Evolutionary conservation across 2,888 invertebrate species (phyloP), one percentile per base, ranked within the genome.

Genomic region (Stenichneumon culpator): DNA sequence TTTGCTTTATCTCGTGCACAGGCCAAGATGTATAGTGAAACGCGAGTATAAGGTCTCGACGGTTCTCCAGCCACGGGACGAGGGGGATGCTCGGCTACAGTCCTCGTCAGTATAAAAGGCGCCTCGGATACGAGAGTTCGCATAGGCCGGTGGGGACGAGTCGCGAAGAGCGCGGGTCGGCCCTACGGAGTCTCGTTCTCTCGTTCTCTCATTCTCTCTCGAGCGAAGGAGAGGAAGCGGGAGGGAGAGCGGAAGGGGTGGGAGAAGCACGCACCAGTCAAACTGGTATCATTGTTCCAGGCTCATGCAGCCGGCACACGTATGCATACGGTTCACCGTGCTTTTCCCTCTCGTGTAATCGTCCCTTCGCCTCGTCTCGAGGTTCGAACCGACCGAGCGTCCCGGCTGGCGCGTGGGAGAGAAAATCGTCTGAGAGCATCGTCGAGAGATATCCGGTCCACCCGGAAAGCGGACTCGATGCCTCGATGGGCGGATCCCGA

Each of bases 201-300:
- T 47, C 44, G 44, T 4, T 47, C 44, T 47, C 44, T 47, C 44
- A 16, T 57, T 25, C 11, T 57, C 57, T 57, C 3, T 0, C 1
- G 57, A n/a, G 11, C 28, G 63, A 63, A 6, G 2, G 28, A 6
- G 63, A 32, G 63, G 28, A 7, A 6, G 32, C 16, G 28, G 14
- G n/a, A 28, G 63, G 19, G 14, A 14, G 54, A 44, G 73, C 82
- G 80, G 87, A 87, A 86, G 88, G 89, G 88, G 89, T 88, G 88
- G 89, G 90, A 89, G 90, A 90, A 89, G 86, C 88, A 67, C 63
- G 87, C 91, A 92, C 92, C 91, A 90, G 92, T 92, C 92, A 92
- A 91, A 92, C 92, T 90, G 91, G 92, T 92, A 92, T 92, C 92
- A 92, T 92, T 92, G 92, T 92, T 91, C 89, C 87, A 86, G 84